Base-by-base conservation (phyloP, 1,140 invertebrate genomes). In the Temnothorax curvispinosus region DNA sequence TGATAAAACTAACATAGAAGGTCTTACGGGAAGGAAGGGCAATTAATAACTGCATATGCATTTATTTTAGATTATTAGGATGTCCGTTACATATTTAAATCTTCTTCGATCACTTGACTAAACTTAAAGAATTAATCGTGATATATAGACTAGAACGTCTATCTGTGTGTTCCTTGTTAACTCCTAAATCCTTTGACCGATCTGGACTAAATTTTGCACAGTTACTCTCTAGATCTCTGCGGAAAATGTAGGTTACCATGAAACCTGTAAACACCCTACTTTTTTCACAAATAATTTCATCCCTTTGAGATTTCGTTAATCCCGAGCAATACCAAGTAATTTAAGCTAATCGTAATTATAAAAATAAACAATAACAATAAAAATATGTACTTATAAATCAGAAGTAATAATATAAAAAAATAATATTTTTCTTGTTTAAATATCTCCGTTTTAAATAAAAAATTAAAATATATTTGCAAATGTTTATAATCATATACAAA, bases 41-140 rank as follows among this genome's bases (percentile, higher is more conserved):
- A 27, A 54, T 21, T 54, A 44, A 67, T 21, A 47, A n/a, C 35
- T 13, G 6, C n/a, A 0, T 65, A 56, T 13, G 1, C 21, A 54
- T 52, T 65, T 52, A 52, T 82, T 82, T 82, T 47, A 82, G 78
- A 9, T 82, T 9, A 0, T 58, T n/a, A 82, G 72, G 9, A 72
- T 56, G 52, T n/a, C 78, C 18, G 50, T 56, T 0, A 56, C 78
- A 11, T 82, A 82, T 71, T 56, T 82, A n/a, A 82, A 58, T 72
- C 9, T 82, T 54, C 64, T 82, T 44, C 65, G 65, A 8, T 71
- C 65, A 21, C 0, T 32, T 13, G n/a, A 6, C 0, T 81, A 15
- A 54, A n/a, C 11, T 18, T 64, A 13, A n/a, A 62, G 0, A 35
- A 13, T 27, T 41, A 41, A 41, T 3, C 38, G 6, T 41, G 2